Evolutionary conservation across 2,113 vertebrate species (phyloP), one percentile per base, ranked within the genome.

Genomic region (Lynx canadensis): DNA sequence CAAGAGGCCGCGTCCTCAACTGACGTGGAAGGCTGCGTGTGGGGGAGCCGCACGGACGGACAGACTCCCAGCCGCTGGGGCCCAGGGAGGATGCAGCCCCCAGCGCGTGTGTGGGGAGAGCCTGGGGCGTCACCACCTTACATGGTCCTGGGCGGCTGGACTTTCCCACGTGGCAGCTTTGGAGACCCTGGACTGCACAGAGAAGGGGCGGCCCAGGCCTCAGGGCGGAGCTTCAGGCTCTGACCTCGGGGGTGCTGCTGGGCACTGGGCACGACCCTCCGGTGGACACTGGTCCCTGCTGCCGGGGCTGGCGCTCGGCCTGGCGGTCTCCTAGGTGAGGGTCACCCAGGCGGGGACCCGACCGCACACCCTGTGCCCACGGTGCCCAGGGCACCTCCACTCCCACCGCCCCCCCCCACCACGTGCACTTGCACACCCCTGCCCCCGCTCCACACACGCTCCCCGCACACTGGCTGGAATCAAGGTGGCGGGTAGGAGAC

Each of bases 41-140:
- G 85, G 33, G 96, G 97, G 94, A 95, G 41, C n/a, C 92, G 79
- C 0, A 0, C 0, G 3, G 25, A 1, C 7, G 71, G 91, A 96
- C 96, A 69, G 81, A 92, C 33, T 41, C 63, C 71, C n/a, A 74
- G 94, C 25, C 66, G 91, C 19, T 63, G 95, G 95, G 52, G 48
- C 31, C 94, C n/a, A 21, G n/a, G 57, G 65, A 89, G 95, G 95
- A 78, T 80, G 48, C 84, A 68, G 52, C 80, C 38, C 48, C 9
- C 80, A 29, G 5, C 5, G 18, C 66, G 76, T 2, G 1, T 57
- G 18, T 68, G 45, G 33, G 74, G 80, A 91, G 93, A 94, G 38
- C 27, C 71, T 29, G 85, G 81, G 33, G 66, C 48, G 18, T 15
- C 93, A 79, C 41, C 69, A 3, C 68, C 94, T n/a, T 87, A 90